Percentiles rank a stretch among this genome's conserved stretches.
These are phyloP conservation scores for Tenebrio molitor DNA, from an alignment of 1,140 invertebrate species.

Conservation along the genomic window DNA sequence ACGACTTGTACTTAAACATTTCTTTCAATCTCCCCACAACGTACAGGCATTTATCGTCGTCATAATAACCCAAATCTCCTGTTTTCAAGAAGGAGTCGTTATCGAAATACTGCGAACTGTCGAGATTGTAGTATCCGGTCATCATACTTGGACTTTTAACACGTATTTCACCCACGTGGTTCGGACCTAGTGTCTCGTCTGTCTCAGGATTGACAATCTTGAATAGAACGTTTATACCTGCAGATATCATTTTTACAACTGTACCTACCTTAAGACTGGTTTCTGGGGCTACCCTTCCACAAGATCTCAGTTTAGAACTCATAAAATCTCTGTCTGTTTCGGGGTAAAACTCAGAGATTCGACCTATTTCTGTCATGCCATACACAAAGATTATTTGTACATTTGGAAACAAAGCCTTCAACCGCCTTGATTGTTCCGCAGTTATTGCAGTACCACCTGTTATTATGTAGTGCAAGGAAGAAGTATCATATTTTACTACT, in stretches of 20 bases:
- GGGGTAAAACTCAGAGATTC: background rate
- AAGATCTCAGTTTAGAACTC: background rate
- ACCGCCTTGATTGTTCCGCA: background rate
- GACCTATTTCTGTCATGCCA: constrained; percentile 18
- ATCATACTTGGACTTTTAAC: constrained; percentile 68
- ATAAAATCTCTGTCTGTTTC: background rate
- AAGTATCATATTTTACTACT: constrained; percentile 8
- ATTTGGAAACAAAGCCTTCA: background rate
- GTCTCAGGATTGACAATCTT: constrained; percentile 66
- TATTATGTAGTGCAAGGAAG: background rate
- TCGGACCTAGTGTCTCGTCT: constrained; percentile 65
- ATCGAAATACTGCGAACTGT: constrained; percentile 74
- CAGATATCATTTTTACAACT: background rate
- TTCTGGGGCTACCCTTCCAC: constrained; percentile 3
- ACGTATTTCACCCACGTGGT: constrained; percentile 71
- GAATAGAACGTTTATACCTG: background rate
- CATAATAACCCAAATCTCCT: constrained; percentile 78
- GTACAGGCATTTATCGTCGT: constrained; percentile 74
- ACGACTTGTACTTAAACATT: constrained; percentile 77
- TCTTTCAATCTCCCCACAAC: constrained; percentile 80
- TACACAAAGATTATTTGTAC: background rate
- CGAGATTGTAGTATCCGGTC: constrained; percentile 72
- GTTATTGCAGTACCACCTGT: constrained; percentile 1
- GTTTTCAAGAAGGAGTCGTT: constrained; percentile 76
- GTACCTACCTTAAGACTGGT: constrained; percentile 4